Percentiles rank a stretch among this genome's conserved stretches.
phyloP scores from a whole-genome alignment of 2,888 invertebrate species.

The Nomada fucata region DNA sequence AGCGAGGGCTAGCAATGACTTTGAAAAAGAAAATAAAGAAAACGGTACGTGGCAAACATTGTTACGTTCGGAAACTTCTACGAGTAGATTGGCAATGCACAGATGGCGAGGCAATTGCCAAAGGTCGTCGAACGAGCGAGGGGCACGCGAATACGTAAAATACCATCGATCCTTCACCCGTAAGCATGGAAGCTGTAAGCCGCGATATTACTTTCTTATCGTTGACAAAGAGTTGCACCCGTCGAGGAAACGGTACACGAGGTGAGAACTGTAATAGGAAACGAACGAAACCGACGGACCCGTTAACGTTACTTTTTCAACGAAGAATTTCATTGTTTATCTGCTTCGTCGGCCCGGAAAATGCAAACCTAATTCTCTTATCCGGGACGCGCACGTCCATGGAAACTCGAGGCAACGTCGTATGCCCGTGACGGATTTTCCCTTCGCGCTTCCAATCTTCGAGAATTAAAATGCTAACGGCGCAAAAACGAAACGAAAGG shows the following conservation, averaged over 20 bases:
- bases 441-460: slow-evolving; percentile 8
- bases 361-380: slow-evolving; percentile 35
- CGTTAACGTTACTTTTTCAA: background rate
- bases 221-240: slow-evolving; percentile 12
- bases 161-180: slow-evolving; percentile 21
- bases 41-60: background rate
- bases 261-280: slow-evolving; percentile 1
- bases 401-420: background rate
- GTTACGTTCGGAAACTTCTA: background rate
- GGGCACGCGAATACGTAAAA: slow-evolving; percentile 24
- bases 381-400: background rate
- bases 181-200: slow-evolving; percentile 17
- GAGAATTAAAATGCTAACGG: slow-evolving; percentile 35
- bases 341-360: slow-evolving; percentile 34
- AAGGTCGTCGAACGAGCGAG: background rate
- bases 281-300: background rate
- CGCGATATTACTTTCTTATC: background rate
- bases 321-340: background rate
- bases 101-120: slow-evolving; percentile 23
- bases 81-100: background rate
- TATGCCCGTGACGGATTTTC: background rate
- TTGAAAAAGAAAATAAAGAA: background rate
- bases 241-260: background rate
- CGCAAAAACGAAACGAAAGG: background rate
- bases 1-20: background rate